phyloP scores from a whole-genome alignment of 2,113 vertebrate species.

The Origma solitaria region DNA sequence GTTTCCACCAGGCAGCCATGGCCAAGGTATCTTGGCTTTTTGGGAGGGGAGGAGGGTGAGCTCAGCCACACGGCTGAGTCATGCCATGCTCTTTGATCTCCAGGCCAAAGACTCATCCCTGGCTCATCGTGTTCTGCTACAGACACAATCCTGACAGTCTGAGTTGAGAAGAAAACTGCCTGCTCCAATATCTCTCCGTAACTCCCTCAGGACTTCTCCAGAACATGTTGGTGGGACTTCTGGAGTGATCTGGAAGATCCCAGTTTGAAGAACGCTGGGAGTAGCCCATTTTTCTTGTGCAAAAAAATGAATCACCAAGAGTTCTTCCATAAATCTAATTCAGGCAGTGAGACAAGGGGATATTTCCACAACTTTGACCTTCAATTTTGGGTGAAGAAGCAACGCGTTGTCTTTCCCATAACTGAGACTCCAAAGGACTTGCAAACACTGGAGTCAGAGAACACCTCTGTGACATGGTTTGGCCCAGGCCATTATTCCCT shows the following conservation, averaged over 20 bases:
- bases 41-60: background rate
- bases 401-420: background rate
- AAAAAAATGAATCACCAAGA: background rate
- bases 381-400: background rate
- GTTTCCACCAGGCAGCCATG: background rate
- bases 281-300: background rate
- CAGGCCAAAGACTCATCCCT: background rate
- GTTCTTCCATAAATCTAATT: background rate
- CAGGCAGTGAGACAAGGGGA: background rate
- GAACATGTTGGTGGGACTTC: background rate
- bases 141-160: background rate
- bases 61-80: background rate
- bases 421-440: background rate
- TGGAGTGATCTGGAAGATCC: background rate
- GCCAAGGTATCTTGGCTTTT: background rate
- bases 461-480: background rate
- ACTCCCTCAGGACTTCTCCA: background rate
- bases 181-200: fast-evolving
- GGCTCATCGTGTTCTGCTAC: background rate
- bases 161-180: background rate
- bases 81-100: background rate
- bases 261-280: background rate
- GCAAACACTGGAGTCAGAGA: background rate
- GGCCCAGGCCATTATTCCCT: background rate
- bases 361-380: background rate